A percentile compares a stretch with the other conserved stretches of the same genome.
phyloP scores from a whole-genome alignment of 2,113 vertebrate genomes.

The Propithecus coquereli region DNA sequence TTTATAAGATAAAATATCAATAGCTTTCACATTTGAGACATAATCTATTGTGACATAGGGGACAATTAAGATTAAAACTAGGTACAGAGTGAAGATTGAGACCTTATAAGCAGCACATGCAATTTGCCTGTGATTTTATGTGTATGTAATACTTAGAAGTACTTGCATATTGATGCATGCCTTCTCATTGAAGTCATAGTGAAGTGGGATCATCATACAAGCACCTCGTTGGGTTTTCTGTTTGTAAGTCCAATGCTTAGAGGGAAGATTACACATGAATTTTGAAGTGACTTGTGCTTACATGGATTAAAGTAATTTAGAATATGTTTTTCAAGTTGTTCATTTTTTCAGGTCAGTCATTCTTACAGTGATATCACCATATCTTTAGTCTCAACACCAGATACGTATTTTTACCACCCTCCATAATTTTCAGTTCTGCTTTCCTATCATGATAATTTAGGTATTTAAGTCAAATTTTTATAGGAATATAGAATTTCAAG shows the following conservation, averaged over 20 bases:
- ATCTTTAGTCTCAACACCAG: background rate
- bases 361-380: background rate
- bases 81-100: background rate
- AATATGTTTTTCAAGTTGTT: background rate
- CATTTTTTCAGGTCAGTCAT: background rate
- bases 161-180: background rate
- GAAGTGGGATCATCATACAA: background rate
- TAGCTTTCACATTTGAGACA: background rate
- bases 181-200: background rate
- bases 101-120: background rate
- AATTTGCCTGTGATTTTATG: slow-evolving; percentile 11
- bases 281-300: slow-evolving; percentile 57
- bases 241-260: background rate
- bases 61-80: slow-evolving; percentile 10
- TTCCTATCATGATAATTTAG: background rate
- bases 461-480: background rate
- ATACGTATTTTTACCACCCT: background rate
- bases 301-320: slow-evolving; percentile 41
- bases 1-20: background rate
- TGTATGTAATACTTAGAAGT: background rate
- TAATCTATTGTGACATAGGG: background rate
- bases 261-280: slow-evolving; percentile 50
- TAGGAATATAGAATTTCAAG: background rate
- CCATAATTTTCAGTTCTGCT: background rate
- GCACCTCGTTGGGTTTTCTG: background rate